A percentile compares a stretch with the other conserved stretches of the same genome.
Conservation (phyloP, 1,140 invertebrate species). For the Diuraphis noxia region DNA sequence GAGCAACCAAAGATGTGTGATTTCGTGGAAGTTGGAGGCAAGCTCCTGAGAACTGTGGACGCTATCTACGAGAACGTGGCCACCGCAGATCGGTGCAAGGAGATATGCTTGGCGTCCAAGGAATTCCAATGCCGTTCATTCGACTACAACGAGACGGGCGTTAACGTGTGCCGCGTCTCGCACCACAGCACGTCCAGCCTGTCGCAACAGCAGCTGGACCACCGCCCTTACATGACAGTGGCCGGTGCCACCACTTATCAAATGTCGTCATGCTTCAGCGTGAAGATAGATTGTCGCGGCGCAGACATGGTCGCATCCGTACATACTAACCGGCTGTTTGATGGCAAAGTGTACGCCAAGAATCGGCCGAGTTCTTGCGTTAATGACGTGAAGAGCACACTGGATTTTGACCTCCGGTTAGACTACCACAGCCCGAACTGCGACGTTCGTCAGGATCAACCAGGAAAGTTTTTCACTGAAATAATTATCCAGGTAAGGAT, state of each 20-base stretch:
- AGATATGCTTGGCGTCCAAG: constrained; percentile 61
- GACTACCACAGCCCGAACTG: constrained; percentile 62
- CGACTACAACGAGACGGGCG: constrained; percentile 63
- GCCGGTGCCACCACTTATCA: constrained; percentile 63
- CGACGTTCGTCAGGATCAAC: constrained; percentile 61
- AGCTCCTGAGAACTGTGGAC: constrained; percentile 64
- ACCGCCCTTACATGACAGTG: constrained; percentile 62
- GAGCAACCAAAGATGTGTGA: constrained; percentile 64
- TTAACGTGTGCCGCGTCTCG: constrained; percentile 63
- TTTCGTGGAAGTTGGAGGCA: constrained; percentile 60
- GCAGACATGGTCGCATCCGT: constrained; percentile 63
- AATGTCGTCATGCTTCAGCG: constrained; percentile 64
- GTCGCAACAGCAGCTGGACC: constrained; percentile 59
- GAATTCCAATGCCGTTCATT: constrained; percentile 62
- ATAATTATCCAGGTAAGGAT: constrained; percentile 59
- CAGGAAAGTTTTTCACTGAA: constrained; percentile 61
- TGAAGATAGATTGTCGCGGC: constrained; percentile 62
- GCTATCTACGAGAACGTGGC: constrained; percentile 62
- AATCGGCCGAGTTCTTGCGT: constrained; percentile 63
- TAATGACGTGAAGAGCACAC: constrained; percentile 60
- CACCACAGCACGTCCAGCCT: constrained; percentile 63
- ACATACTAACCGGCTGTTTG: constrained; percentile 64
- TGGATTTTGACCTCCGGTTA: constrained; percentile 61
- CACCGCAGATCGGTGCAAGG: constrained; percentile 62
- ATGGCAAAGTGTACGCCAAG: constrained; percentile 65